Evolutionary conservation across 2,113 vertebrate species (phyloP), one percentile per base, ranked within the genome.

Genomic region (Sinocyclocheilus anshuiensis): DNA sequence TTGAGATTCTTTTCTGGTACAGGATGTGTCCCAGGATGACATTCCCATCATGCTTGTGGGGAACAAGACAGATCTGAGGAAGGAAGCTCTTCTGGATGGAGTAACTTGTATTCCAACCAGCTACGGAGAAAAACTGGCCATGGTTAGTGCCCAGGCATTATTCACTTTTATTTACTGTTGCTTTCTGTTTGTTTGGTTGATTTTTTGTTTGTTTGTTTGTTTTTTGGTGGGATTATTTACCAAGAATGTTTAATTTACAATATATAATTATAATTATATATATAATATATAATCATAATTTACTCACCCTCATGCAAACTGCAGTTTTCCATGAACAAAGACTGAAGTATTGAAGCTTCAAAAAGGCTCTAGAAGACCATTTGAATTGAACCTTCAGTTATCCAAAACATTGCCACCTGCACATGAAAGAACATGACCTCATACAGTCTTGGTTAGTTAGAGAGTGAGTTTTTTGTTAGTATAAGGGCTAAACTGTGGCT

Each of bases 41-140:
- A 94, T 99, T 93, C 97, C 98, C 84, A 97, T 99, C 92, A 99
- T 99, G 97, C 92, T 99, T 79, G 96, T 99, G 53, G 98, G 97
- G 88, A 99, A 99, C 89, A 99, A 99, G 90, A 96, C 95, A 87
- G 98, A 99, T 92, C 95, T 98, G 53, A 96, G 97, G 71, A 89
- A 94, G 3, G 26, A 89, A 39, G 85, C 94, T 78, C 85, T 89
- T 74, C 83, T 94, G 63, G 92, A 96, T 84, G 95, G 93, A 15
- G 91, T 94, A 48, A 94, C 91, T 39, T 97, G 95, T 87, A 94
- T 99, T 36, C 92, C 96, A 48, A 91, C 94, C 81, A 96, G 92
- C 93, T 96, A 94, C 59, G 98, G 98, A 93, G 97, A 99, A 91
- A 99, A 98, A 86, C 94, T 99, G 83, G 96, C 98, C 77, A 99